Evolutionary conservation across 37 sponge, comb jelly and placozoan genomes (phyloP).

Genomic region (Lycopodina hypogea): DNA sequence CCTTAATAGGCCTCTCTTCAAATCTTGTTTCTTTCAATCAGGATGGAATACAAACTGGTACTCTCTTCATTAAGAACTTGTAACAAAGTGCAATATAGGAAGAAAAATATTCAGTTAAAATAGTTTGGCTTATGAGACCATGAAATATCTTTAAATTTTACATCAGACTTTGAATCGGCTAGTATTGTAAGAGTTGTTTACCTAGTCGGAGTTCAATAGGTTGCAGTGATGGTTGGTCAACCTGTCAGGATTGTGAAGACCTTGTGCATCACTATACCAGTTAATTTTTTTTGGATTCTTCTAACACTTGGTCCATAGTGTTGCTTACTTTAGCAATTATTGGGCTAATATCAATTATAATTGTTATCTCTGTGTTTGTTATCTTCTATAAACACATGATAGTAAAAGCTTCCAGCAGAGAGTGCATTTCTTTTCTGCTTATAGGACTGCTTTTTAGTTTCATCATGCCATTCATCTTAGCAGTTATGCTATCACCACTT

Average conservation of each 20-base stretch:
- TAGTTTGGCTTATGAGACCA: slow-evolving; percentile 39
- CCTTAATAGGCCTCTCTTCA: too few species aligned
- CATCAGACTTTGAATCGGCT: neutral
- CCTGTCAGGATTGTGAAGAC: slow-evolving; percentile 45
- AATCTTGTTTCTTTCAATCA: too few species aligned
- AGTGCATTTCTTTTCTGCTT: slow-evolving; percentile 59
- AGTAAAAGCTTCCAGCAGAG: slow-evolving; percentile 72
- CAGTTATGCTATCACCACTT: slow-evolving; percentile 36
- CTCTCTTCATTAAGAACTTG: too few species aligned
- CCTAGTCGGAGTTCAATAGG: slow-evolving; percentile 33
- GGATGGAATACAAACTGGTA: too few species aligned
- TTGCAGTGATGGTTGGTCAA: slow-evolving; percentile 37
- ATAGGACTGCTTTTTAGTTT: slow-evolving; percentile 48
- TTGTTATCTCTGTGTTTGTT: slow-evolving; percentile 39
- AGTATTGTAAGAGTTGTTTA: slow-evolving; percentile 67
- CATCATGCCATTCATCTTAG: slow-evolving; percentile 42
- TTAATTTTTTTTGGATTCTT: slow-evolving; percentile 21
- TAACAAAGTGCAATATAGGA: too few species aligned
- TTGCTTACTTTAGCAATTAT: slow-evolving; percentile 31
- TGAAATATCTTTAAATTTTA: slow-evolving; percentile 4
- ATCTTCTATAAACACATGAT: slow-evolving; percentile 26
- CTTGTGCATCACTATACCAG: slow-evolving; percentile 29
- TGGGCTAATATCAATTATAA: slow-evolving; percentile 26
- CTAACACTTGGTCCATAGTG: slow-evolving; percentile 26
- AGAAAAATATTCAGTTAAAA: too few species aligned